A percentile compares a stretch with the other conserved stretches of the same genome.
phyloP scores from a whole-genome alignment of 2,113 vertebrate genomes.

The Cranoglanis bouderius region DNA sequence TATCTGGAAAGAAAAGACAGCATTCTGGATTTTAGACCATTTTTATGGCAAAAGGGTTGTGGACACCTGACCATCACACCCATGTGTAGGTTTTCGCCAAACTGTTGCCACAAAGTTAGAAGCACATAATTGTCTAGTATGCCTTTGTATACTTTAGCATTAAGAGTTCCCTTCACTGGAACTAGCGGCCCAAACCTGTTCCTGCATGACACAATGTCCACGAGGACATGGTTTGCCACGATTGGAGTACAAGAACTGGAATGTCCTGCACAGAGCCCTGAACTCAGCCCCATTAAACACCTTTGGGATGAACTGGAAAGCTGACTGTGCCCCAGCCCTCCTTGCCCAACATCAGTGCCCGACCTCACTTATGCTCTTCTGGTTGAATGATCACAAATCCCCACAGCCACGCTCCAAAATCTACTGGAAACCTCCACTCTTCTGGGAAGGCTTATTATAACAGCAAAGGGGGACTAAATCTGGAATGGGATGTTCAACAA shows the following conservation, averaged over 20 bases:
- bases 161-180: background rate
- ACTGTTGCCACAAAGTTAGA: background rate
- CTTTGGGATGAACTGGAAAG: background rate
- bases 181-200: background rate
- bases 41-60: background rate
- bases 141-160: background rate
- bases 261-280: background rate
- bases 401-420: background rate
- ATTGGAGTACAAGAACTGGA: background rate
- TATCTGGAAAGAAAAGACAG: constrained; percentile 73
- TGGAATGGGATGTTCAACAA: background rate
- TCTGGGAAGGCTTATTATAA: background rate
- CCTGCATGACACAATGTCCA: background rate
- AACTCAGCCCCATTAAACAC: background rate
- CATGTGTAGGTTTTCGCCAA: background rate
- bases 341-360: background rate
- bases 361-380: background rate
- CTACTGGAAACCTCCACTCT: background rate
- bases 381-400: background rate
- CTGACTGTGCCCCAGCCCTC: background rate
- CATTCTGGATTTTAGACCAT: background rate
- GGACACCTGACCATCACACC: background rate
- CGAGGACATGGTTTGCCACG: background rate
- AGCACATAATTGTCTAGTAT: background rate
- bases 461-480: background rate